These are phyloP conservation scores for Cavia porcellus DNA, from an alignment of 2,113 vertebrate species.

Conservation along the genomic window DNA sequence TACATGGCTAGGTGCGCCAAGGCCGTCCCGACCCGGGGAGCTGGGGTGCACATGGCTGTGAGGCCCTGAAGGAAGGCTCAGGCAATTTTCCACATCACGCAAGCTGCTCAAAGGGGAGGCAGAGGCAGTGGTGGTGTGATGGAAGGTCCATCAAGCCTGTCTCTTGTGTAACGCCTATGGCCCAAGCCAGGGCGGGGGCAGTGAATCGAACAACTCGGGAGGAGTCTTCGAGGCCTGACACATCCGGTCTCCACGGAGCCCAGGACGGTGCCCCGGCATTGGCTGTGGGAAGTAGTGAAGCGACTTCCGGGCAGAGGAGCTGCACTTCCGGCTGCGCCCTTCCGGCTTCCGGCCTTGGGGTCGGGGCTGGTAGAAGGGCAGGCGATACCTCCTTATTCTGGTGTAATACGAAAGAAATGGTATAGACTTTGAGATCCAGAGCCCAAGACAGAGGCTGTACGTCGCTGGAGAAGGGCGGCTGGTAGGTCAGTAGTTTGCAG, in stretches of 20 bases:
- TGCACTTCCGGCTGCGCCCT: background rate
- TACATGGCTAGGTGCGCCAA: accelerated
- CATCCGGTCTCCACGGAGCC: accelerated
- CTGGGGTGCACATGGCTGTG: background rate
- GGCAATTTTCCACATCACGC: accelerated
- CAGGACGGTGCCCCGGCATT: accelerated
- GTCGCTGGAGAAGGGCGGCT: background rate
- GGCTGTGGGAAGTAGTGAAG: background rate
- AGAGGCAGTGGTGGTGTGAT: background rate
- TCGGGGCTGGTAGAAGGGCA: background rate
- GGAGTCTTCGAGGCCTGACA: background rate
- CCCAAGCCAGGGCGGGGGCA: accelerated
- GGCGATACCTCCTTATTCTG: background rate
- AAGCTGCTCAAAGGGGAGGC: background rate
- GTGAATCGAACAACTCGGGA: accelerated
- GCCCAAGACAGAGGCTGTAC: background rate
- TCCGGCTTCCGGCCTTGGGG: accelerated
- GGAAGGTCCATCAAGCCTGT: background rate
- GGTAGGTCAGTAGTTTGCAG: background rate
- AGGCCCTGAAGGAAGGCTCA: background rate
- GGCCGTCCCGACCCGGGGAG: background rate
- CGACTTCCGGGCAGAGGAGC: background rate
- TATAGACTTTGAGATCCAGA: background rate
- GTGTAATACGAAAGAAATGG: too few species aligned
- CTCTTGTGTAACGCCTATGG: background rate